These are phyloP conservation scores for Cinara cedri DNA, from an alignment of 2,888 invertebrate species.

Conservation along the genomic window DNA sequence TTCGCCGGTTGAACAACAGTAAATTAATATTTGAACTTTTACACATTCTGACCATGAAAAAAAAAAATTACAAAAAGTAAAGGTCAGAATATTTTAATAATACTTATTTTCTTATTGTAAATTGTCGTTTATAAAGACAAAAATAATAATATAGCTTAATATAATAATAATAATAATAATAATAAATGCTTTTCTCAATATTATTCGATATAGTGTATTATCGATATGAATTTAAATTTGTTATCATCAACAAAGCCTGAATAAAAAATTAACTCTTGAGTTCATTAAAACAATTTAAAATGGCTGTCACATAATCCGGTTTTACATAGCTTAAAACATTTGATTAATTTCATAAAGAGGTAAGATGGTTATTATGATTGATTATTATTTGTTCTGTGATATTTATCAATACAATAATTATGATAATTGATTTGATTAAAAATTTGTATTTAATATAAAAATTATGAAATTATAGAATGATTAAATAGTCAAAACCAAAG, in stretches of 20 bases:
- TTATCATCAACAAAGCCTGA: neutral
- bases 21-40: no score
- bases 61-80: no score
- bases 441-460: neutral
- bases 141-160: no score
- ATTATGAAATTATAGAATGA: neutral
- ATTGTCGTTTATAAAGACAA: no score
- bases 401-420: slow-evolving; percentile 25
- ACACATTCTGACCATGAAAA: no score
- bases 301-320: neutral
- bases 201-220: neutral
- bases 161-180: neutral
- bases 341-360: slow-evolving; percentile 20
- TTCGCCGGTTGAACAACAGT: no score
- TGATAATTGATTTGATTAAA: slow-evolving; percentile 18
- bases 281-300: slow-evolving; percentile 13
- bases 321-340: slow-evolving; percentile 13
- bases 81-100: no score
- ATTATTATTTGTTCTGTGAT: neutral
- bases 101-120: no score
- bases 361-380: slow-evolving; percentile 30
- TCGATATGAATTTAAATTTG: neutral
- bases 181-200: neutral
- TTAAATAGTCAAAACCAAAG: no score
- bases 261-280: slow-evolving; percentile 3